Evolutionary conservation across 2,113 vertebrate species (phyloP), one percentile per base, ranked within the genome.

Genomic region (Cryptotis parvus): DNA sequence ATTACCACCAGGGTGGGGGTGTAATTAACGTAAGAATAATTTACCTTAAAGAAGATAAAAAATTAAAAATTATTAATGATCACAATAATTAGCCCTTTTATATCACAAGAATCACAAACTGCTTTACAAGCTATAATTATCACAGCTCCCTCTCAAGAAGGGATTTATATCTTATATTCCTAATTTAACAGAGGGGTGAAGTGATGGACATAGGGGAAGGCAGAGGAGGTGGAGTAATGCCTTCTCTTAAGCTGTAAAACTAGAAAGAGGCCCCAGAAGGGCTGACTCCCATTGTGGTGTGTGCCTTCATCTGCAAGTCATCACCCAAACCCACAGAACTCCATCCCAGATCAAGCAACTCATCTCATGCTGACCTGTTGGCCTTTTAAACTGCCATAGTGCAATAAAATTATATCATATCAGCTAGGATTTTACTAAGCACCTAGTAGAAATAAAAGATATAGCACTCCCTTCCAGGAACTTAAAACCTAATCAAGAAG

Each of bases 11-110:
- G 96, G 95, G 96, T 96, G 95, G 92, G 94, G 94, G 18, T 94
- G 20, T 94, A 96, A 97, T 97, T 96, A 97, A 94, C 86, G 83
- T 70, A 89, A 76, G 69, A 77, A 74, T 96, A 95, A 96, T 96
- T 95, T 91, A 94, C 90, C 92, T 94, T 80, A 75, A 96, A 97
- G 96, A 91, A 96, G 96, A 97, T 96, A 96, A 96, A 96, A 58
- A 97, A 96, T 97, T 96, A 96, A 96, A 90, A 96, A 94, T 96
- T 95, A 95, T 94, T 96, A 97, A 96, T 89, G 93, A 94, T 94
- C 88, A 95, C 43, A 92, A 88, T 96, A 96, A 96, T 96, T 94
- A 96, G 89, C 80, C 87, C 76, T 96, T 92, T 94, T 94, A 94
- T 95, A 96, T 91, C 93, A 58, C 94, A 89, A 94, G 92, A 94